Base-by-base conservation (phyloP, 2,888 invertebrate species). In the Dasypogon diadema region DNA sequence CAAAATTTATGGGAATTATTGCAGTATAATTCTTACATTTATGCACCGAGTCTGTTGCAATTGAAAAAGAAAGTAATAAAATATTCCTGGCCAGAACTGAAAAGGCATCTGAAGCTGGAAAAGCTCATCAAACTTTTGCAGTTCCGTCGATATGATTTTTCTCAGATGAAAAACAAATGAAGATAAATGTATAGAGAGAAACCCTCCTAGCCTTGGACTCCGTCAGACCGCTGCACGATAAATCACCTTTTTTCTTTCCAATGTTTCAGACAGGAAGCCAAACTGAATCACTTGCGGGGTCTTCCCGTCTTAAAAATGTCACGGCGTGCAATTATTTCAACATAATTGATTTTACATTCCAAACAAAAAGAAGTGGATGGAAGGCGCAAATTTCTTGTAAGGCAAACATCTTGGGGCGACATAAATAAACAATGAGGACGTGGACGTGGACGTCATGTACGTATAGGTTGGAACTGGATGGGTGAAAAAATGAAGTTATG, bases 311-410 rank as follows among this genome's bases (percentile, higher is more conserved):
- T 46, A 46, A 65, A 42, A 65, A 65, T 48, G 65, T 65, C 65
- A 65, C 65, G 46, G 24, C 34, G 65, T 22, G 24, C 65, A 65
- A 65, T 65, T 65, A 65, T 65, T 65, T 65, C 65, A 46, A 48
- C 48, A 46, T 65, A 65, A 65, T 65, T 65, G 65, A 65, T 65
- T 65, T 65, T 65, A 65, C 46, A 65, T 65, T 48, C 65, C 22
- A 46, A 65, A 46, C 37, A 65, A 65, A 65, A 46, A 65, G 65
- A 46, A 65, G 21, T 42, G 48, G 48, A 46, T n/a, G 56, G 24
- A 24, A 48, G 65, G 65, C 65, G 65, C 42, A 65, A 65, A 65
- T 65, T 65, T 65, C 65, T 65, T 65, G 65, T 46, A 46, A 65
- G 26, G 16, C 46, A 65, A 46, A 65, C 48, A 65, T 65, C 48